Percentiles rank a stretch among this genome's conserved stretches.
These are phyloP conservation scores for Oceanodroma tethys DNA, from an alignment of 2,113 vertebrate species.

Conservation along the genomic window DNA sequence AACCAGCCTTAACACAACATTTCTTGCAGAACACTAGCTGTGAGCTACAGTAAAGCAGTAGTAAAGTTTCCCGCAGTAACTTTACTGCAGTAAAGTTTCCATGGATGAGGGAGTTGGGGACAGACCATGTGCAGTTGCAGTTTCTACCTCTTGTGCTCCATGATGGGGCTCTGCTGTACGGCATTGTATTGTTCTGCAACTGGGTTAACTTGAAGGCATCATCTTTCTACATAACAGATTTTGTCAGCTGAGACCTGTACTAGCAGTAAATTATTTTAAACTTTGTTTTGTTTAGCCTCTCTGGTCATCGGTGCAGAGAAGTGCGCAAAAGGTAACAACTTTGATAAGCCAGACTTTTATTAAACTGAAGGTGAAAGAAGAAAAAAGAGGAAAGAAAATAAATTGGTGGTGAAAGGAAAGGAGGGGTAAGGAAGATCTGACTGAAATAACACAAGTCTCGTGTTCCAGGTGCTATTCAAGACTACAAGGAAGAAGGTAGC, in stretches of 20 bases:
- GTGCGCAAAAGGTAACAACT: background rate
- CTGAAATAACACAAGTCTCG: background rate
- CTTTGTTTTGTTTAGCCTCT: background rate
- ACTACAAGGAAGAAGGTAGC: background rate
- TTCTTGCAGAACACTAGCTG: background rate
- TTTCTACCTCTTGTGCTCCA: background rate
- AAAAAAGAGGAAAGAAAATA: background rate
- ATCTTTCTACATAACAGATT: background rate
- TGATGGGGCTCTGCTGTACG: background rate
- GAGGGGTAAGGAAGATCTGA: background rate
- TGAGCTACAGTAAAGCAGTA: background rate
- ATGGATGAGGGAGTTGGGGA: background rate
- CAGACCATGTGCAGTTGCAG: background rate
- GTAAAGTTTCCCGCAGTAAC: background rate
- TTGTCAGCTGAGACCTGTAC: background rate
- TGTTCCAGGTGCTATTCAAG: background rate
- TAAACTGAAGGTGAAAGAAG: background rate
- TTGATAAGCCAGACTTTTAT: background rate
- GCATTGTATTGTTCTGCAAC: background rate
- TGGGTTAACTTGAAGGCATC: background rate
- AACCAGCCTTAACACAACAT: background rate
- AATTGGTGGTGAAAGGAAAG: background rate
- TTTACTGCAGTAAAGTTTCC: background rate
- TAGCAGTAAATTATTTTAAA: background rate
- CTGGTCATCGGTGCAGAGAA: background rate